Base-by-base conservation (phyloP, 2,888 invertebrate genomes). In the Protodeltote pygarga region DNA sequence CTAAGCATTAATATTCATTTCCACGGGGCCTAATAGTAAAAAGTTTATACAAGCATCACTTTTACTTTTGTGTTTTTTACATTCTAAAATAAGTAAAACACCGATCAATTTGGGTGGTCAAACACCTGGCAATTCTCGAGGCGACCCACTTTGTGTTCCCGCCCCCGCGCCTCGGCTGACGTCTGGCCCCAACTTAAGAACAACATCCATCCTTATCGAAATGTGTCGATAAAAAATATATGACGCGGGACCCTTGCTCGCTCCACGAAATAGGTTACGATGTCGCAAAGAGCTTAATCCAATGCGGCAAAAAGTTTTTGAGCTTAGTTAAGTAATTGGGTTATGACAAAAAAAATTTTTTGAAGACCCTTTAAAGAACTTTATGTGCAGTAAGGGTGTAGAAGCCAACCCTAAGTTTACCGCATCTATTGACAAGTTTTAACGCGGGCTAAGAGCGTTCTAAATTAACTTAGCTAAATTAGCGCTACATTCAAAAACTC, bases 201-300 rank as follows among this genome's bases (percentile, higher is more conserved):
- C 67, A 71, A 69, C 75, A 70, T 71, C 67, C 52, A 75, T 69
- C 69, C 65, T 74, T 74, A 75, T 76, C 75, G 71, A 69, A 75
- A 73, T 65, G 66, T 68, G 61, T 65, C 68, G 59, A 71, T 75
- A 75, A 67, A 75, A 75, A 73, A 72, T 67, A 72, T 70, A 70
- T 63, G 66, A 66, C 53, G n/a, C n/a, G 58, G 58, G 65, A 65
- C 60, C 70, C 65, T 67, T 55, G 59, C 49, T 42, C 39, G 50
- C 50, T 59, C 51, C 48, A 57, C 50, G 51, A 64, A 70, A 63
- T 61, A 62, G 63, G 61, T 59, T 59, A 70, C 50, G 46, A 48
- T 65, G 61, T 55, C 65, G 54, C 52, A 53, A 52, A 48, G 50
- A 46, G 47, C 65, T 59, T 52, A 61, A 61, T 64, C 54, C 52